Evolutionary conservation across 2,888 invertebrate species (phyloP), one percentile per base, ranked within the genome.

Genomic region (Criorhina ranunculi): DNA sequence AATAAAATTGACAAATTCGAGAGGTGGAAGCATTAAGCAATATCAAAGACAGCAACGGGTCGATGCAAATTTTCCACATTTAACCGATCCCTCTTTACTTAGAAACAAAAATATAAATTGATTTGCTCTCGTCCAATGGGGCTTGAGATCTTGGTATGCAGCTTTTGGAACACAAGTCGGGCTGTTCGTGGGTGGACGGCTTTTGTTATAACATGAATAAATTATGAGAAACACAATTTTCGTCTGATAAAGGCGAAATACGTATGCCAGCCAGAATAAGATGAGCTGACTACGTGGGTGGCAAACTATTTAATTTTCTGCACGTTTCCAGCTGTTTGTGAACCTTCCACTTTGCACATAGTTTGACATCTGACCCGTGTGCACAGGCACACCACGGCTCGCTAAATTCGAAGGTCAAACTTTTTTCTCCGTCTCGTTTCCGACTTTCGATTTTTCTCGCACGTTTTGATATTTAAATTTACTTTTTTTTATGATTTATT

Each of bases 301-400:
- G 35, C 19, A n/a, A 73, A 15, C 12, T 6, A 24, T 57, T 67
- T 2, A 35, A 44, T 33, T 44, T 64, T 51, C 8, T 40, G 44
- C 60, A 62, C 15, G 46, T 46, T 67, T 79, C 83, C 79, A 83
- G 83, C 79, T 83, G 82, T 83, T 83, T 49, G 17, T 11, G 6
- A 42, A 29, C 6, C 0, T 57, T 31, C 1, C 46, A 60, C 19
- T 42, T 11, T 31, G 24, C 64, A 42, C 42, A 24, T n/a, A 44
- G 15, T 19, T 29, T 69, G 55, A 67, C 83, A 79, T 83, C 49
- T 29, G 35, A 57, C 62, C 44, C 55, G 42, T 62, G 53, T 57
- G 60, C 44, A 72, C 24, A 29, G 59, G 11, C 51, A 49, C 35
- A 53, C 29, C n/a, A 69, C 17, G 17, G 9, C 53, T 31, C 17